Evolutionary conservation across 2,113 vertebrate genomes (phyloP), one percentile per base, ranked within the genome.

Genomic region (Girardinichthys multiradiatus): DNA sequence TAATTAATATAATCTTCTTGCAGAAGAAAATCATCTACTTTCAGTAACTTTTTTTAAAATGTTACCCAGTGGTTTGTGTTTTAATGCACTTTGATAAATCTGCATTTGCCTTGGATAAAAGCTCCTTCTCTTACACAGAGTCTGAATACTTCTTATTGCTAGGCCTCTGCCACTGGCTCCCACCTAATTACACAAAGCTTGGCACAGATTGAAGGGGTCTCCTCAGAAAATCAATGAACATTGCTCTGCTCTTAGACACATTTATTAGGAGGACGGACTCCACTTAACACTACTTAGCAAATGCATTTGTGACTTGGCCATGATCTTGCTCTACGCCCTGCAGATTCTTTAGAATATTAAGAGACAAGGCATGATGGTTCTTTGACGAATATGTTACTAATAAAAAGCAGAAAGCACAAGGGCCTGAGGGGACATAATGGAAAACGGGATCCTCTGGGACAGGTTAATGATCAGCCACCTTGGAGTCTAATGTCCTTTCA

Each of bases 211-310:
- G 26, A 70, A 37, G 17, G 24, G 31, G 33, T 2, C 39, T 30
- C 57, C 29, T 28, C 65, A 37, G 24, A 62, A 54, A 68, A 76
- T 0, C 66, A 63, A 54, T 69, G 33, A 62, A 4, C 45, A 42
- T 24, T 61, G 63, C 21, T 63, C 45, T 39, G 59, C 21, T 54
- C 27, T 63, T 13, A 26, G 1, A 33, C 65, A 75, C 65, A 62
- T 62, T 48, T 68, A 51, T 68, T 61, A 68, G 26, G 17, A 75
- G 64, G 48, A 57, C 19, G 54, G 45, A 1, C 65, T 67, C 37
- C 39, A 68, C 74, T 42, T 70, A 70, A 51, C 65, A 57, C 5
- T 1, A 0, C 0, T 0, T 68, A 30, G 26, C 28, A 30, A 61
- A 39, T 51, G 1, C 35, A 42, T 61, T 60, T 57, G 11, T 69